Evolutionary conservation across 2,113 vertebrate species (phyloP).

Genomic region (Marmota flaviventris): DNA sequence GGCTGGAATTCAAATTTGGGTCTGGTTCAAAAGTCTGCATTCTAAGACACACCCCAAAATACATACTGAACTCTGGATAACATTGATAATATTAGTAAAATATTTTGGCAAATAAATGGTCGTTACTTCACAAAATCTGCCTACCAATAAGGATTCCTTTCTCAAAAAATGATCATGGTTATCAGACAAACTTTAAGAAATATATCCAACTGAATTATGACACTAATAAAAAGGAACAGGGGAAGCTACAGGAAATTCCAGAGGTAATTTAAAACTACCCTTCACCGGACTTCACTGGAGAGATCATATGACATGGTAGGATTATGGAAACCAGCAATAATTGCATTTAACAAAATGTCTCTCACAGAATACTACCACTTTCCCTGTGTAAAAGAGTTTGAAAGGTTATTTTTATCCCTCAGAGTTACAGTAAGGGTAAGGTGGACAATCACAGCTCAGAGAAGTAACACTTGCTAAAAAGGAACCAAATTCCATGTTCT

Average conservation of each 20-base stretch:
- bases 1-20: conserved; percentile 11
- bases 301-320: neutral
- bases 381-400: neutral
- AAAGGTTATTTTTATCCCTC: conserved; percentile 8
- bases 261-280: neutral
- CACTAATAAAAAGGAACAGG: neutral
- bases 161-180: neutral
- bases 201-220: neutral
- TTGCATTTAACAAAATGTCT: neutral
- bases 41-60: conserved; percentile 1
- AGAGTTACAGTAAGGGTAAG: neutral
- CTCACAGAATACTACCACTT: neutral
- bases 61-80: neutral
- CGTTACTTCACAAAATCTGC: neutral
- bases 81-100: neutral
- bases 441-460: neutral
- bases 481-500: conserved; percentile 29
- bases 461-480: conserved; percentile 50
- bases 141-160: neutral
- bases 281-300: neutral
- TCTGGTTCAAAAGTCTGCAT: neutral
- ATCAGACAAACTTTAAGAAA: neutral
- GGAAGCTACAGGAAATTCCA: conserved; percentile 17
- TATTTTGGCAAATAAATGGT: neutral
- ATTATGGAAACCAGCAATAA: neutral